Base-by-base conservation (phyloP, 2,113 vertebrate species). In the Neolamprologus cancellatus region DNA sequence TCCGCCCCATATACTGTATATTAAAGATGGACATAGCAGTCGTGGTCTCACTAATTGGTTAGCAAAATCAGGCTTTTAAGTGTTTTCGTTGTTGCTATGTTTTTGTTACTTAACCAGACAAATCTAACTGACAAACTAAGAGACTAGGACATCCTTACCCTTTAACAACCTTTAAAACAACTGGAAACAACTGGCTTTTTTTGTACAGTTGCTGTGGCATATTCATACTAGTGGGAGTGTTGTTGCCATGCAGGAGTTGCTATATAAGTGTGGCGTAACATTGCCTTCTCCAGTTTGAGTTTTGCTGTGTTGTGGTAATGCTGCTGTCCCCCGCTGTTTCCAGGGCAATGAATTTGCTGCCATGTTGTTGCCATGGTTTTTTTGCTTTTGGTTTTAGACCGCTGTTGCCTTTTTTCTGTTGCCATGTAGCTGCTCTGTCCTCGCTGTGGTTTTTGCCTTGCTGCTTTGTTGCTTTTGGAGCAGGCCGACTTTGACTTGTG, bases 401-500 rank as follows among this genome's bases (percentile, higher is more conserved):
- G 86, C 71, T 74, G 89, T 87, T 90, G 71, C 85, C 41, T 87
- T 71, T 86, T 66, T 66, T 50, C 53, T 91, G 88, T 93, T 91
- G 88, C 84, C 32, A 5, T 90, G 90, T 78, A 66, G 84, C 80
- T 79, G 69, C 85, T 85, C 36, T 78, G 86, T 79, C 80, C 20
- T 81, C 53, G 69, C 69, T 34, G 82, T 88, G 88, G 81, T 71
- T 85, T 86, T 89, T 48, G 85, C 78, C 25, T 54, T 54, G 52
- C 78, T 50, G 84, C 55, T 69, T 81, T 86, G 61, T 28, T 87
- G 84, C 69, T 81, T 39, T 84, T 44, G 28, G 30, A 84, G 82
- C 86, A 30, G 88, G 85, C 86, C 17, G 14, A 76, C 84, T 85
- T 89, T 95, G 93, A 95, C 91, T 88, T 93, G 61, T 93, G 6